These are phyloP conservation scores for Symphodus melops DNA, from an alignment of 2,113 vertebrate genomes.

Conservation along the genomic window DNA sequence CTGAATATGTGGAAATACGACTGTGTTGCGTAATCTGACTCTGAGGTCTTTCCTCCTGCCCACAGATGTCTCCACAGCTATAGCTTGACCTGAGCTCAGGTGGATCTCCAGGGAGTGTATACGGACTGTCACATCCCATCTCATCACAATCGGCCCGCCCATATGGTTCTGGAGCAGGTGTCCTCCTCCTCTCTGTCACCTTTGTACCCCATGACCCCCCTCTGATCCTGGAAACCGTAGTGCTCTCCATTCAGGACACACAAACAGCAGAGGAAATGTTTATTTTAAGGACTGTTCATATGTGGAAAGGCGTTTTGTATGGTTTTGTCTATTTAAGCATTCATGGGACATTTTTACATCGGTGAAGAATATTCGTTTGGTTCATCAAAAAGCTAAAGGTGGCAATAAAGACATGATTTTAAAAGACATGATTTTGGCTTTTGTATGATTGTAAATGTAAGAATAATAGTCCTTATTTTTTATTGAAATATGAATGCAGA, in stretches of 20 bases:
- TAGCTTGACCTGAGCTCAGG: conserved; percentile 61
- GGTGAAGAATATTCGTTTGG: neutral
- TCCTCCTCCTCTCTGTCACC: conserved; percentile 48
- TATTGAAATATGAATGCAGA: too few species aligned
- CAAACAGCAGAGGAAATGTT: conserved; percentile 28
- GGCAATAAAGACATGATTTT: neutral
- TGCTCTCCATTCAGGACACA: conserved; percentile 19
- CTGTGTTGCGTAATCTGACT: conserved; percentile 21
- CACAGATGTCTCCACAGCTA: conserved; percentile 65
- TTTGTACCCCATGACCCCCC: conserved; percentile 13
- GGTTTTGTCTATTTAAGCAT: conserved; percentile 9
- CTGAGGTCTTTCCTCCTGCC: conserved; percentile 5
- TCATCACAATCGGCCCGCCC: conserved; percentile 64
- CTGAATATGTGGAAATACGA: neutral
- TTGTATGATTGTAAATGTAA: neutral
- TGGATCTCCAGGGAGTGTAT: conserved; percentile 59
- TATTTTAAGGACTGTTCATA: conserved; percentile 53
- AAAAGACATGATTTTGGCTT: too few species aligned
- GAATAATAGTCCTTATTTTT: too few species aligned
- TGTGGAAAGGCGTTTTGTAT: neutral
- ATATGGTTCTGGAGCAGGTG: conserved; percentile 73
- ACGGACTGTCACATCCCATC: conserved; percentile 71
- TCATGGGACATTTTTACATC: neutral
- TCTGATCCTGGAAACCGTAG: conserved; percentile 19
- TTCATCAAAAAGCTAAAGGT: neutral